phyloP scores from a whole-genome alignment of 2,113 vertebrate species.

The Hymenochirus boettgeri region DNA sequence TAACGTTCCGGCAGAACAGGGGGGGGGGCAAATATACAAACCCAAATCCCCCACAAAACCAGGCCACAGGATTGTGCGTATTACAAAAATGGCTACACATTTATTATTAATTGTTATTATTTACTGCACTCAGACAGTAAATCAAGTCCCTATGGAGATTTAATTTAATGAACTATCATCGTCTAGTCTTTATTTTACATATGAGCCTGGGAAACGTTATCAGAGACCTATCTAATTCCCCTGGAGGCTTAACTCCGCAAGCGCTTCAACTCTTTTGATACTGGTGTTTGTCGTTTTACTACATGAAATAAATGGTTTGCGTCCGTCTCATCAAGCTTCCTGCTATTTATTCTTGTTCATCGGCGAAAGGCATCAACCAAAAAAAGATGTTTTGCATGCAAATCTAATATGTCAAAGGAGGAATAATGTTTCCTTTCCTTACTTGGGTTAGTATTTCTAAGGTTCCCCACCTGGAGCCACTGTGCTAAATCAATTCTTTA shows the following conservation, averaged over 20 bases:
- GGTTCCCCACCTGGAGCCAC: conserved; percentile 34
- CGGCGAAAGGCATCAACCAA: conserved; percentile 25
- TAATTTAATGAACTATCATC: conserved; percentile 37
- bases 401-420: conserved; percentile 38
- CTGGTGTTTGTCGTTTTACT: conserved; percentile 41
- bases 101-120: too few species aligned
- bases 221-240: conserved; percentile 34
- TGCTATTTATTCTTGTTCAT: conserved; percentile 37
- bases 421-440: conserved; percentile 24
- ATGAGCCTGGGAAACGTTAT: conserved; percentile 33
- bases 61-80: conserved; percentile 9
- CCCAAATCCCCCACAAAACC: conserved; percentile 31
- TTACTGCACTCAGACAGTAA: conserved; percentile 41
- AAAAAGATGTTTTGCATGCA: conserved; percentile 43
- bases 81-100: conserved; percentile 29
- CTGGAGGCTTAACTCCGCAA: conserved; percentile 27
- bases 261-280: conserved; percentile 25
- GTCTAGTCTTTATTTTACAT: conserved; percentile 34
- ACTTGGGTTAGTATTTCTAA: conserved; percentile 34
- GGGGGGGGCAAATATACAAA: conserved; percentile 8
- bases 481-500: conserved; percentile 42
- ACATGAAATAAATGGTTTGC: conserved; percentile 43
- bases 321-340: conserved; percentile 40
- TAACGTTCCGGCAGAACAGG: too few species aligned
- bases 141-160: conserved; percentile 37